Evolutionary conservation across 2,888 invertebrate species (phyloP).

Genomic region (Phyto melanocephala): DNA sequence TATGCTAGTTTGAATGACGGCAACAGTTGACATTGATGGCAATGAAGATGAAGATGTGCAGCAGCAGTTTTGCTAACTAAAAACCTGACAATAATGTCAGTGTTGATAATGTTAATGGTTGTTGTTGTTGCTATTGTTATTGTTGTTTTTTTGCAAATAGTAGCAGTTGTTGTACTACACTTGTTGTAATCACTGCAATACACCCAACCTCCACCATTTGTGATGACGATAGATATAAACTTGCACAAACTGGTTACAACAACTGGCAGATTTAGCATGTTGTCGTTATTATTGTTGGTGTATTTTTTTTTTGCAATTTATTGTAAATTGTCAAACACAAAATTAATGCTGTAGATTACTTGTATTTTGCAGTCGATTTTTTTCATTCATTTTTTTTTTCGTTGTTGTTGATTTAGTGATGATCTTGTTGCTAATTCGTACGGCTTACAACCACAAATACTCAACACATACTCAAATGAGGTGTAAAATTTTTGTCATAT

Average conservation of each 20-base stretch:
- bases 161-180: not conserved
- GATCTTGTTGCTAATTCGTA: conserved; percentile 45
- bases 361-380: not conserved
- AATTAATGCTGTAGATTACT: conserved; percentile 43
- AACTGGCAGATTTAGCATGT: conserved; percentile 7
- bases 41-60: conserved; percentile 61
- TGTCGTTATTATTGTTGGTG: not conserved
- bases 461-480: not conserved
- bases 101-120: conserved; percentile 35
- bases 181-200: conserved; percentile 23
- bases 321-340: conserved; percentile 30
- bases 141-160: not conserved
- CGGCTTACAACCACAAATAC: conserved; percentile 7
- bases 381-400: not conserved
- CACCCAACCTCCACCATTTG: conserved; percentile 33
- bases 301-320: not conserved
- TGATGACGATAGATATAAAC: conserved; percentile 13
- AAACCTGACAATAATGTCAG: conserved; percentile 59
- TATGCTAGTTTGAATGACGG: conserved; percentile 32
- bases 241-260: conserved; percentile 46
- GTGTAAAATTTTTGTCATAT: conserved; percentile 5
- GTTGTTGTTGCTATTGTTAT: not conserved
- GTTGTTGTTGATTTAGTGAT: conserved; percentile 27
- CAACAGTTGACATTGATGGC: conserved; percentile 61
- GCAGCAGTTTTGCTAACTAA: conserved; percentile 43